Evolutionary conservation across 2,888 invertebrate genomes (phyloP).

Genomic region (Trichopria drosophilae): DNA sequence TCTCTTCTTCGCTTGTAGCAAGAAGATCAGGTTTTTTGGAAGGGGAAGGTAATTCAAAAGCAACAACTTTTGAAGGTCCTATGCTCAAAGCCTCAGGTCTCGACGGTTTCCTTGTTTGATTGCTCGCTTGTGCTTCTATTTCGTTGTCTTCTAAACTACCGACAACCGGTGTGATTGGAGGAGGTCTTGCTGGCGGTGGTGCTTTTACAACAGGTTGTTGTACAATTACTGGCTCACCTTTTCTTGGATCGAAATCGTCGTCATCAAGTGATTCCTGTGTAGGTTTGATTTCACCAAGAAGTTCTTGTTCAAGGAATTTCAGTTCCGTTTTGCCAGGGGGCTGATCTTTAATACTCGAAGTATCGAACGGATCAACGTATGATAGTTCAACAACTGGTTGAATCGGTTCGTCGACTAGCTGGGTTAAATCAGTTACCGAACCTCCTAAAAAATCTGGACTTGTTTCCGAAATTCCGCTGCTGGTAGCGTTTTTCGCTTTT

Average conservation of each 20-base stretch:
- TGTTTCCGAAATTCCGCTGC: constrained; percentile 29
- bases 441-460: constrained; percentile 74
- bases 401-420: constrained; percentile 70
- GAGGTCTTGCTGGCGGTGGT: constrained; percentile 38
- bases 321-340: constrained; percentile 79
- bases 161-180: constrained; percentile 16
- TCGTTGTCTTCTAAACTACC: constrained; percentile 8
- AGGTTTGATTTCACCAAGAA: constrained; percentile 61
- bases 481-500: constrained; percentile 32
- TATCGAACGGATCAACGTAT: constrained; percentile 84
- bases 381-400: constrained; percentile 67
- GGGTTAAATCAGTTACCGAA: constrained; percentile 74
- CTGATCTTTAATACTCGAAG: constrained; percentile 72
- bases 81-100: constrained; percentile 65
- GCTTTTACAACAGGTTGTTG: constrained; percentile 31
- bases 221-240: constrained; percentile 63
- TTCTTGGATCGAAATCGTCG: constrained; percentile 82
- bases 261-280: constrained; percentile 66
- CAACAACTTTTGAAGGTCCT: constrained; percentile 59
- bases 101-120: constrained; percentile 60
- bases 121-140: constrained; percentile 12
- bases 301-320: constrained; percentile 76
- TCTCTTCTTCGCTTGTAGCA: constrained; percentile 63
- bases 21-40: constrained; percentile 62
- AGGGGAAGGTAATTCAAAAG: constrained; percentile 65